Conservation (phyloP, 2,797 vertebrate species). For the Myiotriccus ornatus region DNA sequence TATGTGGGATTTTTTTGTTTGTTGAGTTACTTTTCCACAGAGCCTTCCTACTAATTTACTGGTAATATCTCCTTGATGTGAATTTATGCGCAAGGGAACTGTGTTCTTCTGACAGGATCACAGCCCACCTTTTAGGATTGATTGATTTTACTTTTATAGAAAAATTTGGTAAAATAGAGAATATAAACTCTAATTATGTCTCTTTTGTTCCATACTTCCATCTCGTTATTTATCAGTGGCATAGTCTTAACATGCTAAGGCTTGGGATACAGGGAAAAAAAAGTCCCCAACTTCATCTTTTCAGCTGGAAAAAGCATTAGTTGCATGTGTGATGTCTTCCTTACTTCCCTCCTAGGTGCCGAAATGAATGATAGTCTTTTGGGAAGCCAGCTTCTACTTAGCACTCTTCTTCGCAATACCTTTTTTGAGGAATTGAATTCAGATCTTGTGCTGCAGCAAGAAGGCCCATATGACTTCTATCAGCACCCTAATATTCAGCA, state of each 20-base stretch:
- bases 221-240: not conserved
- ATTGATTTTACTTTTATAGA: not conserved
- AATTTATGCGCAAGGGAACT: not conserved
- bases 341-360: slow-evolving; percentile 75
- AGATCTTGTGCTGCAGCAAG: slow-evolving; percentile 77
- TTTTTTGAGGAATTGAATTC: slow-evolving; percentile 79
- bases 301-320: not conserved
- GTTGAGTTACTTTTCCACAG: not conserved
- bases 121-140: not conserved
- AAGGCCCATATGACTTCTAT: slow-evolving; percentile 93
- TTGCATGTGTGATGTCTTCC: not conserved
- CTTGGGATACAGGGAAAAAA: not conserved
- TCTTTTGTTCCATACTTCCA: not conserved
- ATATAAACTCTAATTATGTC: not conserved
- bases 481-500: slow-evolving; percentile 90
- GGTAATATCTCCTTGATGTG: not conserved
- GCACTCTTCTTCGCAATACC: slow-evolving; percentile 86
- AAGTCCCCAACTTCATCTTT: rapidly evolving
- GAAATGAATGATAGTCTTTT: slow-evolving; percentile 86
- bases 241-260: not conserved
- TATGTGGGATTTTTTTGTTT: not conserved
- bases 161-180: not conserved
- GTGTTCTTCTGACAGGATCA: not conserved
- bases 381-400: slow-evolving; percentile 87
- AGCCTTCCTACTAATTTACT: not conserved